Conservation (phyloP, 30 jellyfish, hydroid and myxozoan genomes). For the Catostylus mosaicus region DNA sequence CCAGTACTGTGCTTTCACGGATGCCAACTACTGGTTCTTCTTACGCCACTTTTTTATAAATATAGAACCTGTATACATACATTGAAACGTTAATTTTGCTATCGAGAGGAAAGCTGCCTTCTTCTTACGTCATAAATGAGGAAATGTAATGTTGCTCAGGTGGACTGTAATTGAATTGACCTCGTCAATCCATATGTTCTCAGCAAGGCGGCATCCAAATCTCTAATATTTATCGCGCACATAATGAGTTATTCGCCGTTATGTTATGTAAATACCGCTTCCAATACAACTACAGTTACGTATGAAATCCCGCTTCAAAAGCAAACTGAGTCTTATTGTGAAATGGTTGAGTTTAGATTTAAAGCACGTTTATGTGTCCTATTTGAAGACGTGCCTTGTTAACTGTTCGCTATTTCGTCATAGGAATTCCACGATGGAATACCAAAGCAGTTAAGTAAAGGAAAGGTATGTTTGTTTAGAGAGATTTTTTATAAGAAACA, state of each 20-base stretch:
- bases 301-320: too few species aligned
- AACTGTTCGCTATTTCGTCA: too few species aligned
- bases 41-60: too few species aligned
- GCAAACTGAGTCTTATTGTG: too few species aligned
- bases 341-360: too few species aligned
- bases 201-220: background rate
- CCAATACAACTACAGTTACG: background rate
- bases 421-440: constrained; percentile 89
- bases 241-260: background rate
- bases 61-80: too few species aligned
- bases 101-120: background rate
- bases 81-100: background rate
- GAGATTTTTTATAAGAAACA: too few species aligned
- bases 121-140: background rate
- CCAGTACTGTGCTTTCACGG: too few species aligned
- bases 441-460: constrained; percentile 85
- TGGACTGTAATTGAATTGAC: background rate
- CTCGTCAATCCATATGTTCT: background rate
- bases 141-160: background rate
- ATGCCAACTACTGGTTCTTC: too few species aligned
- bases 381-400: too few species aligned
- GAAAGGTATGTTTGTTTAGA: constrained; percentile 75
- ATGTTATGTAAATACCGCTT: background rate
- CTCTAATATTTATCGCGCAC: background rate
- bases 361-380: too few species aligned